These are phyloP conservation scores for Chloromyia formosa DNA, from an alignment of 2,888 invertebrate species.

Conservation along the genomic window DNA sequence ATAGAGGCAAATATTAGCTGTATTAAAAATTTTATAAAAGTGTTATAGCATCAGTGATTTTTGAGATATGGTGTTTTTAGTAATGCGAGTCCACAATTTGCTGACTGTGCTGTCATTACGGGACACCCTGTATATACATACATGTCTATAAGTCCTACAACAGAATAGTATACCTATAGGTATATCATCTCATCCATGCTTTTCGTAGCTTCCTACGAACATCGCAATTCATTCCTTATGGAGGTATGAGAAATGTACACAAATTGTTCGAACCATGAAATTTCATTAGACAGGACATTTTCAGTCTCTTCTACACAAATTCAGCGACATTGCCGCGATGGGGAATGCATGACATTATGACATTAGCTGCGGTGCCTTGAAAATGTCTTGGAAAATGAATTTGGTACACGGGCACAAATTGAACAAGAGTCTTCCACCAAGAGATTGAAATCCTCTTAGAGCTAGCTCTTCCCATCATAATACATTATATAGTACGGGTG, in stretches of 20 bases:
- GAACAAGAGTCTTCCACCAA: not conserved
- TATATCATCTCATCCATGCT: not conserved
- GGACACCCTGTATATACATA: too few relatives aligned
- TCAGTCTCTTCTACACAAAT: not conserved
- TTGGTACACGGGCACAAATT: slow-evolving; percentile 14
- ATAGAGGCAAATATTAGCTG: too few relatives aligned
- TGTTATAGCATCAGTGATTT: too few relatives aligned
- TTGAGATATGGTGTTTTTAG: too few relatives aligned
- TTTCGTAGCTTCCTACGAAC: not conserved
- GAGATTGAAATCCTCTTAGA: too few relatives aligned
- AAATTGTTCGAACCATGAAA: slow-evolving; percentile 28
- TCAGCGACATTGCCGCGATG: not conserved
- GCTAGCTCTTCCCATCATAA: too few relatives aligned
- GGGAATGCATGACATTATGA: not conserved
- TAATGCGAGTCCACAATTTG: too few relatives aligned
- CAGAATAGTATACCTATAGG: too few relatives aligned
- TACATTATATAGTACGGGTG: too few relatives aligned
- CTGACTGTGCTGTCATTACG: too few relatives aligned
- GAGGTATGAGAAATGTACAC: not conserved
- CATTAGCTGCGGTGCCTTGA: not conserved
- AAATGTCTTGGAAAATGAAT: slow-evolving; percentile 24
- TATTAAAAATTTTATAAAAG: too few relatives aligned
- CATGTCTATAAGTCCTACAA: too few relatives aligned
- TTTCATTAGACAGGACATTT: slow-evolving; percentile 31
- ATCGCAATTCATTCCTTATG: not conserved